These are phyloP conservation scores for Ochropacha duplaris DNA, from an alignment of 2,888 invertebrate species.

Conservation along the genomic window DNA sequence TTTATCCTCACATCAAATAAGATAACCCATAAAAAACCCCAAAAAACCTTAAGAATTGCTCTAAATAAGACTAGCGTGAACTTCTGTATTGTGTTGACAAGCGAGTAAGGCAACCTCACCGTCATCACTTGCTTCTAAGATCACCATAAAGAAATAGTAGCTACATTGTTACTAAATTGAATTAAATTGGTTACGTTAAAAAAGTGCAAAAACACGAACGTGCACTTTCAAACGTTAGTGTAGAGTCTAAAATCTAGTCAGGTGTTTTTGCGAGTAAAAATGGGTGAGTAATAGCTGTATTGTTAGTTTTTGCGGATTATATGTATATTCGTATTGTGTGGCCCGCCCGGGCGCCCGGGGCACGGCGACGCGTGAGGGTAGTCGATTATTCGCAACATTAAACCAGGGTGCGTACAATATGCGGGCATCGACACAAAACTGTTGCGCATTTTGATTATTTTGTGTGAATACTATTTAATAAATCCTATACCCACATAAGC, in stretches of 20 bases:
- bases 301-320: slow-evolving; percentile 77
- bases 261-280: slow-evolving; percentile 21
- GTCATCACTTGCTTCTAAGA: slow-evolving; percentile 29
- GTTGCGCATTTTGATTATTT: slow-evolving; percentile 68
- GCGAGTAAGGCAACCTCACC: slow-evolving; percentile 10
- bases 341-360: slow-evolving; percentile 29
- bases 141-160: slow-evolving; percentile 48
- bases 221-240: not conserved
- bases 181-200: slow-evolving; percentile 65
- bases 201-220: slow-evolving; percentile 33
- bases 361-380: slow-evolving; percentile 68
- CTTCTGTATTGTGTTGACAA: not conserved
- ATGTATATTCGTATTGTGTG: slow-evolving; percentile 52
- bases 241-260: slow-evolving; percentile 16
- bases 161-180: slow-evolving; percentile 71
- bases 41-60: slow-evolving; percentile 17
- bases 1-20: slow-evolving; percentile 19
- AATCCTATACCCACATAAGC: not conserved
- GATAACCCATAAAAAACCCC: slow-evolving; percentile 18
- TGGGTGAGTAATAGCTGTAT: slow-evolving; percentile 27
- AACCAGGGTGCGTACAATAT: slow-evolving; percentile 58
- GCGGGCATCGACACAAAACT: slow-evolving; percentile 62
- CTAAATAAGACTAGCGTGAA: slow-evolving; percentile 10
- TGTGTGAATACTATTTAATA: slow-evolving; percentile 20
- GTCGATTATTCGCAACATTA: slow-evolving; percentile 75